These are phyloP conservation scores for Actinemys pallida DNA, from an alignment of 2,113 vertebrate species.

Conservation along the genomic window DNA sequence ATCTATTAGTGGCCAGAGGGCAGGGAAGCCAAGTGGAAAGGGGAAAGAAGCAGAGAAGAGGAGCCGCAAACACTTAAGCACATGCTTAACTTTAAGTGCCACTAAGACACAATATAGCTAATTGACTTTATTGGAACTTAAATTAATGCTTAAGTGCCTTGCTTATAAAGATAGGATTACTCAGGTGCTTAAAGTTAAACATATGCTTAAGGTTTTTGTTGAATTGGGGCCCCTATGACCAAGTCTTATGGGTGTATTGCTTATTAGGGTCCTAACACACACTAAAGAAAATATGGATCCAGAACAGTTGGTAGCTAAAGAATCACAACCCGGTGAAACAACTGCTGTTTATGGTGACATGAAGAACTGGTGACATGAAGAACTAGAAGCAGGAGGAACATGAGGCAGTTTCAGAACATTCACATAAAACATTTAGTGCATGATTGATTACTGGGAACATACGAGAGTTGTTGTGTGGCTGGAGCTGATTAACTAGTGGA, in stretches of 20 bases:
- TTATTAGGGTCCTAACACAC: not conserved
- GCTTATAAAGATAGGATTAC: not conserved
- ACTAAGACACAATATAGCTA: not conserved
- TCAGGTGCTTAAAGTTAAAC: not conserved
- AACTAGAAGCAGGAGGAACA: not conserved
- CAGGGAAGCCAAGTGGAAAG: not conserved
- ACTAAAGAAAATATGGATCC: not conserved
- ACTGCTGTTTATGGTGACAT: not conserved
- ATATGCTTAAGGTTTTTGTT: not conserved
- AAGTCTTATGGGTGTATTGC: not conserved
- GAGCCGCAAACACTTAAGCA: not conserved
- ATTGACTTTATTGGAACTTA: not conserved
- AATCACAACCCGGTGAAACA: not conserved
- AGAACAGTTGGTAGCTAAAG: not conserved
- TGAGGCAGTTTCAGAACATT: not conserved
- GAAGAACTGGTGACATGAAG: not conserved
- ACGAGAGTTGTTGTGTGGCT: not conserved
- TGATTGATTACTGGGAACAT: not conserved
- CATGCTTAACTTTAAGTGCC: not conserved
- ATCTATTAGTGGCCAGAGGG: not conserved
- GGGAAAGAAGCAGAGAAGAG: not conserved
- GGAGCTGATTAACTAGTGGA: not conserved
- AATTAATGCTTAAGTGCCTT: not conserved
- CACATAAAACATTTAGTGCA: not conserved
- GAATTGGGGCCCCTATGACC: not conserved